Evolutionary conservation across 35 echinoderm and acorn worm species (phyloP).

Genomic region (Strongylocentrotus purpuratus): DNA sequence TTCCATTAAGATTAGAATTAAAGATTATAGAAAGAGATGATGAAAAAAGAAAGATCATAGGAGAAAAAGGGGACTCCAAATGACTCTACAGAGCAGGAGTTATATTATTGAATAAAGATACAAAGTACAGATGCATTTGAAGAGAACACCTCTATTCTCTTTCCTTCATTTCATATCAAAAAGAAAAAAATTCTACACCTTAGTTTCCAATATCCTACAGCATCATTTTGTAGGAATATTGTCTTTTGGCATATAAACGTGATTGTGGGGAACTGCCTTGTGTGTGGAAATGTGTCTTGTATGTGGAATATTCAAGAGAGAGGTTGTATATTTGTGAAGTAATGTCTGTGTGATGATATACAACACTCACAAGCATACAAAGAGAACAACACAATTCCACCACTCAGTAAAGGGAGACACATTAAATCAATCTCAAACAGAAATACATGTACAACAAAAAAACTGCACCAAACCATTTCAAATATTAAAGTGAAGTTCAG

Average conservation of each 20-base stretch:
- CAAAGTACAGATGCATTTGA: too few relatives aligned
- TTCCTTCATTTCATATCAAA: too few relatives aligned
- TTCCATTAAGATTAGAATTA: too few relatives aligned
- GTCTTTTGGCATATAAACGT: background rate
- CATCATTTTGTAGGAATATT: background rate
- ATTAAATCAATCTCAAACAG: background rate
- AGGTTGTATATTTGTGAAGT: background rate
- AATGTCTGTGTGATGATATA: background rate
- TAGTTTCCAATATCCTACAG: too few relatives aligned
- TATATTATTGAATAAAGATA: too few relatives aligned
- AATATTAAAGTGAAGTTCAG: background rate
- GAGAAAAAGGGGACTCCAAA: too few relatives aligned
- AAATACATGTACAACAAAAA: background rate
- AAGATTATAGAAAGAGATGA: too few relatives aligned
- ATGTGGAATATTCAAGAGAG: background rate
- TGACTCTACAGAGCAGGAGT: too few relatives aligned
- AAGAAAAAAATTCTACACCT: too few relatives aligned
- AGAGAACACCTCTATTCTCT: too few relatives aligned
- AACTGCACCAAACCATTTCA: background rate
- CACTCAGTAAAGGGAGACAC: background rate
- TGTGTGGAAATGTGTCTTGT: background rate
- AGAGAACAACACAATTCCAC: background rate
- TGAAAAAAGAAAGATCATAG: too few relatives aligned
- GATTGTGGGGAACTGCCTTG: background rate
- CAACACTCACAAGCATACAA: background rate